A percentile compares a stretch with the other conserved stretches of the same genome.
Conservation (phyloP, 2,113 vertebrate genomes). For the Ochotona princeps region DNA sequence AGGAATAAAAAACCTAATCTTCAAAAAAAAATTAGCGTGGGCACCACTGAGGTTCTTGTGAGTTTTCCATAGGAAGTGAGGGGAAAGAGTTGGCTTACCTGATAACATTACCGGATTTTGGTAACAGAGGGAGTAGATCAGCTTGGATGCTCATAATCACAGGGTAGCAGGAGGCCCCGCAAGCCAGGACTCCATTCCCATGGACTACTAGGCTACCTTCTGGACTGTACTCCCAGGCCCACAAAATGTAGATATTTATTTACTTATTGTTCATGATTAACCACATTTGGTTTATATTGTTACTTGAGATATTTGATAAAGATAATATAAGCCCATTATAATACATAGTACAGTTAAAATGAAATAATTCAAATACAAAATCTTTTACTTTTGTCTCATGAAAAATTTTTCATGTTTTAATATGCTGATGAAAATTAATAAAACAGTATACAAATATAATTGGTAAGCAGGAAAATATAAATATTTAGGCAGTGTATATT, state of each 20-base stretch:
- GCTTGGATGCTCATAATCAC: background rate
- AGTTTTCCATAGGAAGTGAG: background rate
- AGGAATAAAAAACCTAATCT: too few relatives aligned
- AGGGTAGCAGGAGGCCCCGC: background rate
- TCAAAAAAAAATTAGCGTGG: background rate
- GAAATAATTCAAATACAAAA: slow-evolving; percentile 14
- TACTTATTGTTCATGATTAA: background rate
- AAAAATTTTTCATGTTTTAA: background rate
- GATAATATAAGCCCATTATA: background rate
- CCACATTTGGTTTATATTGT: background rate
- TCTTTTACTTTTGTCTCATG: background rate
- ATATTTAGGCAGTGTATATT: background rate
- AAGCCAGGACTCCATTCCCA: background rate
- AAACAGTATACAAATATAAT: background rate
- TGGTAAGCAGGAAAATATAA: slow-evolving; percentile 31
- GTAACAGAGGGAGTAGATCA: background rate
- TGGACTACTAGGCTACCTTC: background rate
- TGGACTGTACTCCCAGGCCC: background rate
- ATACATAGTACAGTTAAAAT: background rate
- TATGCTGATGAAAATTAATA: background rate
- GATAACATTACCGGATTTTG: slow-evolving; percentile 47
- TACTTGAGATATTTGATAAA: slow-evolving; percentile 17
- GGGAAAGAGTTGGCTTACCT: background rate
- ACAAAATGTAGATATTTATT: background rate
- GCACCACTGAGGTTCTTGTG: background rate